Base-by-base conservation (phyloP, 2,888 invertebrate species). In the Drosophila yooni region DNA sequence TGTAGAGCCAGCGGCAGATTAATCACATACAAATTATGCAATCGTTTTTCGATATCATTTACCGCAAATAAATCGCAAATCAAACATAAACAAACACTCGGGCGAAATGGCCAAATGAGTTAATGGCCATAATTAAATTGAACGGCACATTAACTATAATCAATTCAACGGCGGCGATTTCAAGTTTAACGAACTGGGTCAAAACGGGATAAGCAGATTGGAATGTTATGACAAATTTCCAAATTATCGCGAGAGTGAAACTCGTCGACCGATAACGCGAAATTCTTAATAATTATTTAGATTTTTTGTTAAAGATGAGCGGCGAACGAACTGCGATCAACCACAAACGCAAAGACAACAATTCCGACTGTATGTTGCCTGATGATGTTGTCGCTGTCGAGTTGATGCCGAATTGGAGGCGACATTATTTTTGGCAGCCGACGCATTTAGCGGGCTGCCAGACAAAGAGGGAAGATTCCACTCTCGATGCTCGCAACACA, bases 331-430 rank as follows among this genome's bases (percentile, higher is more conserved):
- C 61, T 62, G 62, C 82, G 76, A 81, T 52, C 89, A 83, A 79
- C 91, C 91, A 83, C 89, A 82, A 82, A 76, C 80, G 73, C 60
- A 87, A 79, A 91, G 91, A 85, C 79, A 90, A 84, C 82, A 83
- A 79, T 82, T 88, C 76, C 76, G 84, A 91, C 91, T 91, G 91
- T 61, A 58, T 57, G 15, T 21, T 61, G 64, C 62, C 27, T 33
- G 57, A 59, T 59, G 52, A 68, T 54, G 56, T 54, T 60, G 52
- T 63, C 58, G 59, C 67, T 73, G 56, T 66, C 68, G 77, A 67
- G 69, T 46, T 46, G 46, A 68, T 77, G 74, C 54, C 77, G 70
- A 61, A 31, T 58, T 76, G 62, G 69, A 80, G 69, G 69, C 79
- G 82, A 79, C 81, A 78, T 70, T 79, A 79, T 79, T 81, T 79